Conservation (phyloP, 30 jellyfish, hydroid and myxozoan species). For the Cassiopea andromeda region DNA sequence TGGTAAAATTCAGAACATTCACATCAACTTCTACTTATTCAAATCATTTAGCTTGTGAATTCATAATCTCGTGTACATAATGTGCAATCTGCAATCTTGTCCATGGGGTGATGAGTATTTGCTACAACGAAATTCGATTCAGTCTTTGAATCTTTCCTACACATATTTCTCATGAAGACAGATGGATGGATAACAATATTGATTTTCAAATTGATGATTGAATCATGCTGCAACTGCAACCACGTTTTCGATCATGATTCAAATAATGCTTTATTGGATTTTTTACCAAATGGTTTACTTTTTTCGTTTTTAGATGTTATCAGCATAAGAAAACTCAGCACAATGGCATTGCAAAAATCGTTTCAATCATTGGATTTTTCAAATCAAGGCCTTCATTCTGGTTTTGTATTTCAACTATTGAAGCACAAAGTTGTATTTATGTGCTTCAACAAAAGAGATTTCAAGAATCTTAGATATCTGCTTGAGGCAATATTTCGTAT, state of each 20-base stretch:
- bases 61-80: too few species aligned
- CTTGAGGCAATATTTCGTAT: conserved; percentile 26
- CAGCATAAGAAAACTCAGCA: conserved; percentile 1
- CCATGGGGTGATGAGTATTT: too few species aligned
- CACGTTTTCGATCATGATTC: background rate
- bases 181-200: too few species aligned
- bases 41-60: background rate
- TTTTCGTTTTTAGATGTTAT: conserved; percentile 14
- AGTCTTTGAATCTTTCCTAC: too few species aligned
- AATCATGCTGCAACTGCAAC: background rate
- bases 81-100: too few species aligned
- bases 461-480: background rate
- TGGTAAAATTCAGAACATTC: background rate
- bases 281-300: background rate
- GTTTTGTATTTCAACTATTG: background rate
- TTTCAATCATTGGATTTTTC: background rate
- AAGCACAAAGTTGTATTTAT: conserved; percentile 1
- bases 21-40: background rate
- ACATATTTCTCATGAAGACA: too few species aligned
- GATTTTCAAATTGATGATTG: background rate
- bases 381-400: background rate
- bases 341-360: background rate
- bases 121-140: too few species aligned
- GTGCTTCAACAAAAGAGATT: conserved; percentile 27
- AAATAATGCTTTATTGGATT: background rate